Evolutionary conservation across 2,888 invertebrate genomes (phyloP).

Genomic region (Athetis lepigone): DNA sequence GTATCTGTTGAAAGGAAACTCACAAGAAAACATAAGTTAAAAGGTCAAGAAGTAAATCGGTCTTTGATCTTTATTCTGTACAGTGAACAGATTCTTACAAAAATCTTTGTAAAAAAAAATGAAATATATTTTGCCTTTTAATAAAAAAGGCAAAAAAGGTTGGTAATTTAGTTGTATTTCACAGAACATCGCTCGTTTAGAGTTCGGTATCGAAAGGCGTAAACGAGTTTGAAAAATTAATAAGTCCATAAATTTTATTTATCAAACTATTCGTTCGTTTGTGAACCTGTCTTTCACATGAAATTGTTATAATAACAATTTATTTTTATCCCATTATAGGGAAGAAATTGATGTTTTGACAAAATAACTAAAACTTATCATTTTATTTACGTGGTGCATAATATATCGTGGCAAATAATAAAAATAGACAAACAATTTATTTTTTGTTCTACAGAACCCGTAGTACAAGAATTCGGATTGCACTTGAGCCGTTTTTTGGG

Average conservation of each 20-base stretch:
- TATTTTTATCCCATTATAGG: no score
- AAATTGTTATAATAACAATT: no score
- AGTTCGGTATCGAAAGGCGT: background rate
- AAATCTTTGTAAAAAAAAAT: background rate
- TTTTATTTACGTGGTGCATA: no score
- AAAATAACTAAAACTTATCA: background rate
- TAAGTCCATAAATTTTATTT: no score
- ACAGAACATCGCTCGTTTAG: background rate
- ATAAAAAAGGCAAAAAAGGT: background rate
- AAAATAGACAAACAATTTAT: background rate
- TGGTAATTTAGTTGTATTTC: slow-evolving; percentile 2
- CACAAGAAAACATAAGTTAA: background rate
- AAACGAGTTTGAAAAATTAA: background rate
- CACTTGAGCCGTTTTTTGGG: background rate
- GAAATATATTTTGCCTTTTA: slow-evolving; percentile 15
- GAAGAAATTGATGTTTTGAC: background rate
- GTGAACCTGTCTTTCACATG: no score
- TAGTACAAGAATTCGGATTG: background rate
- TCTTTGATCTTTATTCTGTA: slow-evolving; percentile 17
- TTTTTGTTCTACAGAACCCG: background rate
- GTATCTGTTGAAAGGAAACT: background rate
- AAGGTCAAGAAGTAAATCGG: slow-evolving; percentile 7
- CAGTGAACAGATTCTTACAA: background rate
- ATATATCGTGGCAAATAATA: no score
- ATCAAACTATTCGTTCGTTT: no score